Evolutionary conservation across 2,888 invertebrate genomes (phyloP).

Genomic region (Thecocarcelia acutangulata): DNA sequence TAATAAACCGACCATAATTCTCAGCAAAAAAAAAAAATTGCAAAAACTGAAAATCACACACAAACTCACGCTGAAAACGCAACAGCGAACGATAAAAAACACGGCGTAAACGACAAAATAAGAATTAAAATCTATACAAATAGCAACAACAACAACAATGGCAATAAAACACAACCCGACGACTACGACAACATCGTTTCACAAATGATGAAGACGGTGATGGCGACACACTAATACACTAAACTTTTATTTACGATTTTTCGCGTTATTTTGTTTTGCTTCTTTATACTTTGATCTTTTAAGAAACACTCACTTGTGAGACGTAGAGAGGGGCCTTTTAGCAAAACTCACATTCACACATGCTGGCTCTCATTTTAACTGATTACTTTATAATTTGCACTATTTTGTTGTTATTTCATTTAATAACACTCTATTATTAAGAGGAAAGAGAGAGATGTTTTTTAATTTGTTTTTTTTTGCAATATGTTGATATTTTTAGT

Average conservation of each 20-base stretch:
- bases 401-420: constrained; percentile 23
- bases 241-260: constrained; percentile 41
- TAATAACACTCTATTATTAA: background rate
- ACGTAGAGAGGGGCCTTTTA: background rate
- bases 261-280: constrained; percentile 49
- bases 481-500: constrained; percentile 23
- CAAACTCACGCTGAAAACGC: constrained; percentile 4
- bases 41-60: constrained; percentile 25
- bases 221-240: constrained; percentile 57
- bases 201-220: constrained; percentile 44
- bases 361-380: constrained; percentile 32
- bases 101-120: constrained; percentile 46
- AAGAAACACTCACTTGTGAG: background rate
- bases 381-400: constrained; percentile 46
- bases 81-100: constrained; percentile 36
- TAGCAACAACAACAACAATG: constrained; percentile 17
- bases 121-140: constrained; percentile 33
- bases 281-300: background rate
- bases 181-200: constrained; percentile 65
- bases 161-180: constrained; percentile 38
- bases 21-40: too few relatives aligned
- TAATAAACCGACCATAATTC: constrained; percentile 47
- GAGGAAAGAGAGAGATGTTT: background rate
- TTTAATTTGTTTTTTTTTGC: background rate
- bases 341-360: constrained; percentile 18